phyloP scores from a whole-genome alignment of 1,140 invertebrate genomes.

The Sarcophaga bullata region DNA sequence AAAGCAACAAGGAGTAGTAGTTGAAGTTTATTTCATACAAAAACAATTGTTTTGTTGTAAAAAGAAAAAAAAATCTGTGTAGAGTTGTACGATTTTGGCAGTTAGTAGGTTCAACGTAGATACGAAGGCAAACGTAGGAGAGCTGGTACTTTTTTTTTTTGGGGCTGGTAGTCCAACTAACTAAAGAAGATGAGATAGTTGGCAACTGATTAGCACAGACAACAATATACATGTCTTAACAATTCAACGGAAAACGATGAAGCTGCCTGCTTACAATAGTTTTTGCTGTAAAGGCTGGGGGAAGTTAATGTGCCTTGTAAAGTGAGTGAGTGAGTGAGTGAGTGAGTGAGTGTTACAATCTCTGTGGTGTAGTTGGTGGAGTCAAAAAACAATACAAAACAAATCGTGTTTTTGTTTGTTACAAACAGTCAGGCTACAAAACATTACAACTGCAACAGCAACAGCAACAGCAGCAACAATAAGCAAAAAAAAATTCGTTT shows the following conservation, averaged over 20 bases:
- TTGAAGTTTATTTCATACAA: not conserved
- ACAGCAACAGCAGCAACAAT: not conserved
- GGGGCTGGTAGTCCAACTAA: slow-evolving; percentile 25
- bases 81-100: slow-evolving; percentile 18
- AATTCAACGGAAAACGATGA: slow-evolving; percentile 24
- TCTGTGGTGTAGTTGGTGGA: slow-evolving; percentile 25
- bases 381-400: slow-evolving; percentile 1
- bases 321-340: not conserved
- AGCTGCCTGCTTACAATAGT: not conserved
- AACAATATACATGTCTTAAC: slow-evolving; percentile 30
- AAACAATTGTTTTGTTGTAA: slow-evolving; percentile 7
- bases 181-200: slow-evolving; percentile 31
- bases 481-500: not conserved
- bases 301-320: not conserved
- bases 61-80: not conserved
- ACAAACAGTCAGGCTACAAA: not conserved
- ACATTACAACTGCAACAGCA: not conserved
- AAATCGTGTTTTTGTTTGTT: slow-evolving; percentile 26
- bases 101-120: not conserved
- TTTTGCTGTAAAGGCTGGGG: not conserved
- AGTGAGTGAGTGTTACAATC: slow-evolving; percentile 29
- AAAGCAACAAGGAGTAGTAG: not conserved
- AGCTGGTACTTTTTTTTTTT: not conserved
- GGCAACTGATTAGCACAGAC: slow-evolving; percentile 35
- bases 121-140: too few species aligned